These are phyloP conservation scores for Propsilocerus akamusi DNA, from an alignment of 1,140 invertebrate species.

Conservation along the genomic window DNA sequence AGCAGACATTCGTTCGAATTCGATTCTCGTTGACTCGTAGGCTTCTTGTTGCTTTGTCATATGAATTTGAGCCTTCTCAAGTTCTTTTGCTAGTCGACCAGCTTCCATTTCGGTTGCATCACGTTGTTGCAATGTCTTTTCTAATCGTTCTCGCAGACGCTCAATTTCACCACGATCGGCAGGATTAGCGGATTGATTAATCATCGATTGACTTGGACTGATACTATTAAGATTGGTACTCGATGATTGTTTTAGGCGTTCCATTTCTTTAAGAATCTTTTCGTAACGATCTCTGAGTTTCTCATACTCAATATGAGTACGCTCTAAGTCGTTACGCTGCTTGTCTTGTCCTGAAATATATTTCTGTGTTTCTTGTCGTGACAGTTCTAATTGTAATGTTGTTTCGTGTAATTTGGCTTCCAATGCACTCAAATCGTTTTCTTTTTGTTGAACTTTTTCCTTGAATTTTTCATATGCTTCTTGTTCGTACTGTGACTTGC, in stretches of 20 bases:
- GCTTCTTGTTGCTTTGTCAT: conserved; percentile 63
- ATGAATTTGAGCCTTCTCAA: conserved; percentile 68
- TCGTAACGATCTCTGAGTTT: conserved; percentile 69
- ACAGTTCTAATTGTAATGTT: conserved; percentile 58
- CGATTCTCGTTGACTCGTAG: conserved; percentile 56
- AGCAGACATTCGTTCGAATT: conserved; percentile 61
- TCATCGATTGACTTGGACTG: conserved; percentile 13
- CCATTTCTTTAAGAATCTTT: conserved; percentile 39
- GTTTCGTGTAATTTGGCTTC: conserved; percentile 61
- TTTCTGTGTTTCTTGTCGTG: conserved; percentile 57
- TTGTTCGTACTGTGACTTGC: conserved; percentile 76
- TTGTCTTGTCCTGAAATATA: conserved; percentile 43
- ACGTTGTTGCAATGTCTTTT: conserved; percentile 56
- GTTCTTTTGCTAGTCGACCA: conserved; percentile 62
- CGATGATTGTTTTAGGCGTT: conserved; percentile 16
- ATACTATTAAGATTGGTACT: conserved; percentile 19
- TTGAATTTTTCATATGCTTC: conserved; percentile 64
- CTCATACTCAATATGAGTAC: conserved; percentile 66
- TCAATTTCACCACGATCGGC: conserved; percentile 49
- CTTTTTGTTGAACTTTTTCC: conserved; percentile 51
- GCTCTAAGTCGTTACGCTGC: conserved; percentile 53
- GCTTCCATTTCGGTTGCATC: conserved; percentile 71
- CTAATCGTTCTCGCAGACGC: conserved; percentile 62
- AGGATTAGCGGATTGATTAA: conserved; percentile 24
- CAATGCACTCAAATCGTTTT: conserved; percentile 52